phyloP scores from a whole-genome alignment of 2,113 vertebrate species.

The Boulengeromyrus knoepffleri region DNA sequence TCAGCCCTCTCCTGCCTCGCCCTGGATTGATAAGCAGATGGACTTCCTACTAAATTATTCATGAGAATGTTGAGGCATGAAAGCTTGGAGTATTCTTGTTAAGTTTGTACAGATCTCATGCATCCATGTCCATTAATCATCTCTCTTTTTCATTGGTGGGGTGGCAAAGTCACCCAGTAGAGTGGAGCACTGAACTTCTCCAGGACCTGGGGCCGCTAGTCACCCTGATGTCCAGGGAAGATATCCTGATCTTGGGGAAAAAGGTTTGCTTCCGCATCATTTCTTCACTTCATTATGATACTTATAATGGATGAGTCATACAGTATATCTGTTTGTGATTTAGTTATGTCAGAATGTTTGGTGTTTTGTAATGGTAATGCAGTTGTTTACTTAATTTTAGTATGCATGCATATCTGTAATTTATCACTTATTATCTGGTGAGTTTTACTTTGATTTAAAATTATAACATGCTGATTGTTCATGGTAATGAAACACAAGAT shows the following conservation, averaged over 20 bases:
- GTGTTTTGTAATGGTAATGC: neutral
- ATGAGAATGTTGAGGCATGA: too few relatives aligned
- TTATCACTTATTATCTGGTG: neutral
- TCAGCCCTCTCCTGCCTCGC: neutral
- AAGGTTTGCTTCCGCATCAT: slow-evolving; percentile 52
- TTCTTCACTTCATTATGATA: neutral
- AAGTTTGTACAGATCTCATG: neutral
- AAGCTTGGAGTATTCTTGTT: neutral
- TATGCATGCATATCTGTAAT: neutral
- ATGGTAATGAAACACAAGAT: neutral
- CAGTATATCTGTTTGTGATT: neutral
- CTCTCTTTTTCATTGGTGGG: neutral
- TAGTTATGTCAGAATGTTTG: neutral
- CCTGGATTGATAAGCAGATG: neutral
- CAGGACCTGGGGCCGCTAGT: slow-evolving; percentile 60
- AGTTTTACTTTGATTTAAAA: neutral
- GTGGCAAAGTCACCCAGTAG: slow-evolving; percentile 38
- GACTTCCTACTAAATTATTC: neutral
- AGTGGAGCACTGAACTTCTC: slow-evolving; percentile 60
- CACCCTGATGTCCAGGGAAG: slow-evolving; percentile 52
- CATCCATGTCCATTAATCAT: neutral
- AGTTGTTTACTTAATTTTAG: neutral
- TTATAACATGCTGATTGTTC: neutral
- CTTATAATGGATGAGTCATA: neutral
- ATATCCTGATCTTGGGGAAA: slow-evolving; percentile 50